A percentile compares a stretch with the other conserved stretches of the same genome.
Conservation (phyloP, 2,797 vertebrate genomes). For the Cynodonichthys magdalenae region DNA sequence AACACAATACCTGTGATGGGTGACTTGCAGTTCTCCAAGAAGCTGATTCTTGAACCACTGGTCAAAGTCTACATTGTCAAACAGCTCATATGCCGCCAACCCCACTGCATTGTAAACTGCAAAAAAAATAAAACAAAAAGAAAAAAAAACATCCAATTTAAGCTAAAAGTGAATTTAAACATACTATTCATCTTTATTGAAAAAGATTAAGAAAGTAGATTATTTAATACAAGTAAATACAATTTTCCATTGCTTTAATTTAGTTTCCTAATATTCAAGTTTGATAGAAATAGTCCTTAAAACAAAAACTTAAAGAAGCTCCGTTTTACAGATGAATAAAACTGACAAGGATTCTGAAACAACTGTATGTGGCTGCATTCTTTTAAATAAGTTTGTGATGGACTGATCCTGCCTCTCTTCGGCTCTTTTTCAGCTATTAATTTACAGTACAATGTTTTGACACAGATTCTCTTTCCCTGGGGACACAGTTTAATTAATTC, state of each 20-base stretch:
- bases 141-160: constrained; percentile 9
- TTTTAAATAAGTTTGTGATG: neutral
- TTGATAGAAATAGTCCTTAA: neutral
- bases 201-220: neutral
- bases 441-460: neutral
- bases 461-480: constrained; percentile 3
- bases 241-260: constrained; percentile 11
- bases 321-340: constrained; percentile 15
- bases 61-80: constrained; percentile 98
- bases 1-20: constrained; percentile 88
- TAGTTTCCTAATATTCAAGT: constrained; percentile 8
- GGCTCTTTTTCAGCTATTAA: neutral
- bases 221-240: neutral
- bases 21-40: constrained; percentile 92
- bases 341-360: constrained; percentile 1
- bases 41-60: constrained; percentile 98
- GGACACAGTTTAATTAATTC: constrained; percentile 5
- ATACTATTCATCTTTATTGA: neutral
- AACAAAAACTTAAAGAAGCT: constrained; percentile 2
- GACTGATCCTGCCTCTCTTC: neutral
- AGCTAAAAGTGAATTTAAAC: neutral
- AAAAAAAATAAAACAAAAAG: constrained; percentile 64
- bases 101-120: constrained; percentile 97
- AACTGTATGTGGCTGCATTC: neutral
- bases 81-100: constrained; percentile 94